Base-by-base conservation (phyloP, 2,113 vertebrate genomes). In the Pagrus major region DNA sequence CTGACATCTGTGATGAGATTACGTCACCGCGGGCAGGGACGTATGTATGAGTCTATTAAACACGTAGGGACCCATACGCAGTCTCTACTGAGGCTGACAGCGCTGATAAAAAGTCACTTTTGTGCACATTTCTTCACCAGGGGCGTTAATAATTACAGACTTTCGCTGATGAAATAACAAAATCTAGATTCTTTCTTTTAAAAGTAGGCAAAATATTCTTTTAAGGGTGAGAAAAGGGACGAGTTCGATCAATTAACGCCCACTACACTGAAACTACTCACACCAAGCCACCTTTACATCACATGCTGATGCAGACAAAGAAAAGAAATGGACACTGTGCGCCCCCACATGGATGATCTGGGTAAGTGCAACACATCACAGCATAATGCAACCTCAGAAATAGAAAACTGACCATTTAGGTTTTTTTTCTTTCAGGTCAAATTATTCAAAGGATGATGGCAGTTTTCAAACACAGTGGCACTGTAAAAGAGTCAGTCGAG, bases 281-380 rank as follows among this genome's bases (percentile, higher is more conserved):
- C 0, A 7, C 14, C 21, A 42, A 35, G 18, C 39, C 39, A 65
- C 11, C 9, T 7, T 49, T 49, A 29, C 60, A 35, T 78, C 54
- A 68, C 47, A 51, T 0, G 9, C 16, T 41, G 31, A 35, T 31
- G 39, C 21, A 55, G 20, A 61, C 44, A 37, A 35, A 68, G n/a
- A 14, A 44, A 14, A 41, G 9, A 65, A 20, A n/a, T 42, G 20
- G 70, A 55, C 27, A 23, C 51, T 20, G 60, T 65, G 74, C 88
- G 10, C 91, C 87, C 74, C 88, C 92, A 3, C 23, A 12, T 90
- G 92, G 92, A 52, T 18, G 27, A 69, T 52, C 18, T 65, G 8
- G 9, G 77, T 42, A 56, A 78, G 46, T 84, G 51, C 72, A 87
- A 63, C 51, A 66, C 15, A 52, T 37, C 25, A 46, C 6, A 66